phyloP scores from a whole-genome alignment of 2,888 invertebrate species.

The Tenthredo distinguenda region DNA sequence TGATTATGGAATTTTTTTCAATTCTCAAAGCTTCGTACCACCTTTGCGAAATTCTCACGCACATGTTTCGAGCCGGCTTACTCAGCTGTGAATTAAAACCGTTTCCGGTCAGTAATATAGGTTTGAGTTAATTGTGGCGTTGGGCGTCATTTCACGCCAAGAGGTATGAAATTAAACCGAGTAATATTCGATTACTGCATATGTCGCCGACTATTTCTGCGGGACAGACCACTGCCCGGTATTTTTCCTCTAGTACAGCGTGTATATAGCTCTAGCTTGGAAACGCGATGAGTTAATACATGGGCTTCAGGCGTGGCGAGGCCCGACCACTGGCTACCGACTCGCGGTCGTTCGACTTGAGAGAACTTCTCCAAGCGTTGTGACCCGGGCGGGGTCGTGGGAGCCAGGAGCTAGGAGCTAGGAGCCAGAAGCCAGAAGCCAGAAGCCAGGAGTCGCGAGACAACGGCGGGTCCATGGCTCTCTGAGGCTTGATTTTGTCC shows the following conservation, averaged over 20 bases:
- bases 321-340: constrained; percentile 14
- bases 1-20: neutral
- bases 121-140: neutral
- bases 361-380: constrained; percentile 43
- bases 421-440: neutral
- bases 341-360: constrained; percentile 40
- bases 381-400: constrained; percentile 42
- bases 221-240: constrained; percentile 54
- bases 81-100: neutral
- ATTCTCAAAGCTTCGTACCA: neutral
- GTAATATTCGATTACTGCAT: constrained; percentile 19
- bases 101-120: neutral
- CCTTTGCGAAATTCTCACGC: neutral
- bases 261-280: constrained; percentile 16
- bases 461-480: neutral
- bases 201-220: neutral
- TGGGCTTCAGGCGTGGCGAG: constrained; percentile 31
- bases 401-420: constrained; percentile 38
- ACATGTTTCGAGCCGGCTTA: neutral
- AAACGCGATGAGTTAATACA: constrained; percentile 29
- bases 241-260: constrained; percentile 51
- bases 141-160: neutral
- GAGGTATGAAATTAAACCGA: neutral
- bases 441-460: constrained; percentile 5
- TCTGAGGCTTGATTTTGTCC: constrained; percentile 3